phyloP scores from a whole-genome alignment of 2,113 vertebrate species.

The Brienomyrus longianalis region DNA sequence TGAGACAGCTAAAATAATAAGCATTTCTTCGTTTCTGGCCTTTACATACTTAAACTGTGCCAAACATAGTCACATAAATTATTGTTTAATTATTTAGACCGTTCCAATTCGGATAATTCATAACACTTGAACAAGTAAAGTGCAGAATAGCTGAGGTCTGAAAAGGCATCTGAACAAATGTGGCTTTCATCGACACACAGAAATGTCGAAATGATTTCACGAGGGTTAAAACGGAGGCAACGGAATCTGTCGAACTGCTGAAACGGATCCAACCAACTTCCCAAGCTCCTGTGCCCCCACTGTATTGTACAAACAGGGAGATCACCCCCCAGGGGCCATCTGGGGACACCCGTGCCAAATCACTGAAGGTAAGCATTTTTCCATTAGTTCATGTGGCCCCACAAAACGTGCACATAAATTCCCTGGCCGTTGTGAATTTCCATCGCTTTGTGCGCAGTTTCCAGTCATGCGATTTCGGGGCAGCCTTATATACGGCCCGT shows the following conservation, averaged over 20 bases:
- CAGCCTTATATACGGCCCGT: slow-evolving; percentile 11
- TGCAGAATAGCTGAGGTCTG: neutral
- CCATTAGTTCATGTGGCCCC: slow-evolving; percentile 10
- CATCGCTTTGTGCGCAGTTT: neutral
- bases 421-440: slow-evolving; percentile 9
- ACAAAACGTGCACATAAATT: slow-evolving; percentile 8
- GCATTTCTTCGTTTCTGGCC: neutral
- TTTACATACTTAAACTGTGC: neutral
- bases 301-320: neutral
- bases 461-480: neutral
- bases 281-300: neutral
- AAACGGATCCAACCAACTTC: slow-evolving; percentile 13
- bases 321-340: neutral
- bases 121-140: neutral
- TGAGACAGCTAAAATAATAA: neutral
- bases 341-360: neutral
- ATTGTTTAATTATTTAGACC: neutral
- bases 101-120: neutral
- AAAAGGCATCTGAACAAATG: neutral
- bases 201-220: neutral
- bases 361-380: slow-evolving; percentile 15
- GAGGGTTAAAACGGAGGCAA: neutral
- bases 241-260: neutral
- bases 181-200: neutral
- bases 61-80: neutral